Evolutionary conservation across 2,113 vertebrate genomes (phyloP).

Genomic region (Sminthopsis crassicaudata): DNA sequence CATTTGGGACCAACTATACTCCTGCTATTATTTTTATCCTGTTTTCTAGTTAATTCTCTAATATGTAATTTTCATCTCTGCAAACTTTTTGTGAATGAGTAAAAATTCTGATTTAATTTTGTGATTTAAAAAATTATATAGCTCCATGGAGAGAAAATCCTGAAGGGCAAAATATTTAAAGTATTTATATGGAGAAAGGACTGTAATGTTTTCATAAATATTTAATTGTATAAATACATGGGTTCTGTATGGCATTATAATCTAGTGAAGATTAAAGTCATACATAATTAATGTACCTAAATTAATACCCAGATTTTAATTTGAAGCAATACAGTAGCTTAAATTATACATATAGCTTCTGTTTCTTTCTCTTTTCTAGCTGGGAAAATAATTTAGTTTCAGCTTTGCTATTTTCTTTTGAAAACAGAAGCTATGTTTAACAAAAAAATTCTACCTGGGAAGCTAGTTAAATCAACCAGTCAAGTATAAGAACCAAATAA

Average conservation of each 20-base stretch:
- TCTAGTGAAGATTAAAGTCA: constrained; percentile 28
- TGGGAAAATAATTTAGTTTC: constrained; percentile 37
- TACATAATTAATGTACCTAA: constrained; percentile 41
- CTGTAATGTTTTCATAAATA: constrained; percentile 54
- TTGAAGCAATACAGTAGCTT: constrained; percentile 39
- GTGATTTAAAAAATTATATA: constrained; percentile 79
- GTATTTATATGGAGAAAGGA: constrained; percentile 69
- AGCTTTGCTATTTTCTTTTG: constrained; percentile 35
- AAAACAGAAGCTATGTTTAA: constrained; percentile 42
- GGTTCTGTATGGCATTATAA: constrained; percentile 28
- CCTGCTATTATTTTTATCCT: constrained; percentile 68
- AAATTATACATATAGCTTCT: constrained; percentile 37
- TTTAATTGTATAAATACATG: constrained; percentile 52
- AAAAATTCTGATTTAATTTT: constrained; percentile 58
- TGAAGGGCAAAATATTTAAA: constrained; percentile 79
- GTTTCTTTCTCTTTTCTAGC: background rate
- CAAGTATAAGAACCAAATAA: constrained; percentile 3
- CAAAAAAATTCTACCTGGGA: background rate
- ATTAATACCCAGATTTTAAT: constrained; percentile 21
- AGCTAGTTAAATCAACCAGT: background rate
- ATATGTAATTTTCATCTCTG: constrained; percentile 79
- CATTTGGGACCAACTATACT: constrained; percentile 58
- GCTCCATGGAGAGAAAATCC: constrained; percentile 74
- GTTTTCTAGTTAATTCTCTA: constrained; percentile 63
- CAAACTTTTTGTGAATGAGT: constrained; percentile 31